Conservation (phyloP, 2,888 invertebrate species). For the Tetropium fuscum region DNA sequence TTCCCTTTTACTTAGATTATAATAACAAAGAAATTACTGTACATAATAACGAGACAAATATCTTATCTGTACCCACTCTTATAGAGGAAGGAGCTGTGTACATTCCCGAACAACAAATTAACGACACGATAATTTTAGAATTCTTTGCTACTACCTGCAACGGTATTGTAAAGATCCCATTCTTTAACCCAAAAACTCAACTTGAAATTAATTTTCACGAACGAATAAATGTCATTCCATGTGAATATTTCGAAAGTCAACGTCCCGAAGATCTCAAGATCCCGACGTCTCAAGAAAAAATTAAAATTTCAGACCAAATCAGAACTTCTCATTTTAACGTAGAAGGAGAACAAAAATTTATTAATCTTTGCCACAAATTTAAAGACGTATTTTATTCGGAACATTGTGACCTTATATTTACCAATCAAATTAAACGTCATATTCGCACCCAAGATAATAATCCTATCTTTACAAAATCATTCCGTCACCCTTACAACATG, state of each 20-base stretch:
- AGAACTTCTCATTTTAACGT: neutral
- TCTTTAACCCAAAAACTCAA: neutral
- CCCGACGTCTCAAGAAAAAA: neutral
- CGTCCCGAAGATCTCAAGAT: neutral
- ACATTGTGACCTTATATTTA: neutral
- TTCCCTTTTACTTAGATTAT: neutral
- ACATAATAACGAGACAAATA: neutral
- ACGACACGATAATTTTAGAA: neutral
- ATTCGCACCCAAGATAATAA: too few relatives aligned
- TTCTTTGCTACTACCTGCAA: too few relatives aligned
- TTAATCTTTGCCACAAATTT: neutral
- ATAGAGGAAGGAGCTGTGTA: neutral
- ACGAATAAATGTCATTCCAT: neutral
- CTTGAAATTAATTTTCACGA: neutral
- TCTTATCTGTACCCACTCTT: neutral
- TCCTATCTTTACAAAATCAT: too few relatives aligned
- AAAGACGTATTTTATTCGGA: neutral
- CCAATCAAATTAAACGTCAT: too few relatives aligned
- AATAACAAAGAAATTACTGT: neutral
- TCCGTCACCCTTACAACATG: too few relatives aligned
- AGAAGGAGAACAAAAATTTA: neutral
- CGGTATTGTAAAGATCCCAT: too few relatives aligned
- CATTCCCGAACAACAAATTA: neutral
- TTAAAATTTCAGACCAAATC: neutral
- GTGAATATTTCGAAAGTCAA: neutral